Percentiles rank a stretch among this genome's conserved stretches.
Evolutionary conservation across 2,113 vertebrate species (phyloP).

Genomic region (Centropus unirufus): DNA sequence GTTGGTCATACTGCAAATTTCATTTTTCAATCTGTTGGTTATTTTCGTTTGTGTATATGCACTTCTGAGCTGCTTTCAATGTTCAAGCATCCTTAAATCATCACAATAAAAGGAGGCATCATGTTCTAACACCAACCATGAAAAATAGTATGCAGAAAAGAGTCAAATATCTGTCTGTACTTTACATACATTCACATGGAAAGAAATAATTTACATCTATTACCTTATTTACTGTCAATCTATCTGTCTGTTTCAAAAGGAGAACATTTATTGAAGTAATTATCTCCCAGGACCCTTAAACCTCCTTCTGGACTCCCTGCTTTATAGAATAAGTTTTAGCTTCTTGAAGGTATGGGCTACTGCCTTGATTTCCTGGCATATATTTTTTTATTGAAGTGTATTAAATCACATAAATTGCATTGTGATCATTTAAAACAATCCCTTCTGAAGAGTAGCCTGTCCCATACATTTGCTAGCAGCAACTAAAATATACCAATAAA

Average conservation of each 20-base stretch:
- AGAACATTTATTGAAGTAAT: not conserved
- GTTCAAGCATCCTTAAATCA: not conserved
- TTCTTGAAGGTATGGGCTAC: not conserved
- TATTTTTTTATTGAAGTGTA: not conserved
- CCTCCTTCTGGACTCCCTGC: not conserved
- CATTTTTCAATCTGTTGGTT: not conserved
- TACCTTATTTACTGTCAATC: not conserved
- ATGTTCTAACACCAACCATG: not conserved
- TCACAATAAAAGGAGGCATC: not conserved
- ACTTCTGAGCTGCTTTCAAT: not conserved
- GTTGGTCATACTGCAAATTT: not conserved
- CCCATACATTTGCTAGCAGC: not conserved
- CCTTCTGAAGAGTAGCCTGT: not conserved
- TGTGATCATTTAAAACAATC: not conserved
- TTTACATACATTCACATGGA: not conserved
- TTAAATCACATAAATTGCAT: not conserved
- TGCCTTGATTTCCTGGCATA: not conserved
- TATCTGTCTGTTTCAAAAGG: not conserved
- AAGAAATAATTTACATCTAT: not conserved
- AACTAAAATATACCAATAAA: not conserved
- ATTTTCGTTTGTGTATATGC: not conserved
- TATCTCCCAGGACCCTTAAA: not conserved
- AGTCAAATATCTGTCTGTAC: not conserved
- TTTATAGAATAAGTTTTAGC: not conserved
- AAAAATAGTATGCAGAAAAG: not conserved